These are phyloP conservation scores for Macropodus opercularis DNA, from an alignment of 2,797 vertebrate species.

Conservation along the genomic window DNA sequence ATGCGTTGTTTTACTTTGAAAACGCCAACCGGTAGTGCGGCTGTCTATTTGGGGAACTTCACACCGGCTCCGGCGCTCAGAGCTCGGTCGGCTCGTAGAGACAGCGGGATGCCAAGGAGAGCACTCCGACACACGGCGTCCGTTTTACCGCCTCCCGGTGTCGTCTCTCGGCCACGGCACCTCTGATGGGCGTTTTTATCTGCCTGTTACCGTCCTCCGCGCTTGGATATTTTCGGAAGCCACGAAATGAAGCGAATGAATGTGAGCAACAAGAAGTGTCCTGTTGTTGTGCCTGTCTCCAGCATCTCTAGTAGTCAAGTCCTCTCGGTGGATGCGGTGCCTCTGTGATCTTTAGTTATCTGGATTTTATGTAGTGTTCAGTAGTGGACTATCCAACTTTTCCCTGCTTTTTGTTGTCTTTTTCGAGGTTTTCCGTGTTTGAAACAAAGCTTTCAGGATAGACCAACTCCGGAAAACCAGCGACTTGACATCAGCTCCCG, in stretches of 20 bases:
- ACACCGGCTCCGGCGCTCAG: constrained; percentile 20
- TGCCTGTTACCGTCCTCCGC: constrained; percentile 58
- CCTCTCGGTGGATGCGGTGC: constrained; percentile 60
- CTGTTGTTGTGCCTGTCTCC: constrained; percentile 67
- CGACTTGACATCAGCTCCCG: constrained; percentile 63
- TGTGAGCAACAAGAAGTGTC: constrained; percentile 82
- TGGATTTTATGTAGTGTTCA: constrained; percentile 56
- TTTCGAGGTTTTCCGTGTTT: constrained; percentile 67
- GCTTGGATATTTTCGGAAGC: constrained; percentile 74
- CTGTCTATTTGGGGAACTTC: constrained; percentile 10
- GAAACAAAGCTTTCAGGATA: constrained; percentile 71
- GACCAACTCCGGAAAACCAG: constrained; percentile 72
- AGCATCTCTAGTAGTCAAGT: constrained; percentile 62
- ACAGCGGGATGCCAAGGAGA: constrained; percentile 72
- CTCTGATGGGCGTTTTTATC: constrained; percentile 77
- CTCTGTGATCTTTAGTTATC: constrained; percentile 49
- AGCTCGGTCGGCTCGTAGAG: constrained; percentile 64
- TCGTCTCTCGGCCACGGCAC: constrained; percentile 60
- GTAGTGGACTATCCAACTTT: constrained; percentile 74
- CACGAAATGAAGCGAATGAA: constrained; percentile 83
- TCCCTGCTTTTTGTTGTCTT: constrained; percentile 43
- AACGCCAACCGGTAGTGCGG: background rate
- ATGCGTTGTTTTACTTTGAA: constrained; percentile 56
- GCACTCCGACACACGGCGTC: constrained; percentile 66
- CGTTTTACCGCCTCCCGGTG: constrained; percentile 64